These are phyloP conservation scores for Ictalurus punctatus DNA, from an alignment of 2,113 vertebrate species.

Conservation along the genomic window DNA sequence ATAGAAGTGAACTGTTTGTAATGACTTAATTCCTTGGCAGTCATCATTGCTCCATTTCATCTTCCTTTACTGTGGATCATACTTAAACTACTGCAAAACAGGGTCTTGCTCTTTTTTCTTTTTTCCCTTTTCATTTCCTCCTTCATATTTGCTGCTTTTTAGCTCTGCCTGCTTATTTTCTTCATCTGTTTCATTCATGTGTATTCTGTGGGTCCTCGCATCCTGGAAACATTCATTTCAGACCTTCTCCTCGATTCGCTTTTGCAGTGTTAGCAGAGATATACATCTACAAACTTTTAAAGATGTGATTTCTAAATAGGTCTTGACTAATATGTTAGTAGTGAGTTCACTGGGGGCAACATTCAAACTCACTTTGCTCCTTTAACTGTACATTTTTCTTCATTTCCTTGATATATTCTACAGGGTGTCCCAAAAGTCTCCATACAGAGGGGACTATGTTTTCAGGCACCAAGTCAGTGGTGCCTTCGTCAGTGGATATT, in stretches of 20 bases:
- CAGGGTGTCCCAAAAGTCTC: no score
- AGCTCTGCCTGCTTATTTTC: background rate
- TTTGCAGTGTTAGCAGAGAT: background rate
- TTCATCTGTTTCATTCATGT: slow-evolving; percentile 23
- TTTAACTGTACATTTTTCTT: background rate
- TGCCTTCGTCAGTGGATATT: no score
- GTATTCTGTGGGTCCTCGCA: background rate
- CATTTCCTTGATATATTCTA: slow-evolving; percentile 5
- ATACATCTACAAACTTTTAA: background rate
- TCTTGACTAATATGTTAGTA: background rate
- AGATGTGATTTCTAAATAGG: background rate
- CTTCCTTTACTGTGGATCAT: slow-evolving; percentile 8
- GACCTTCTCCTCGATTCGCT: background rate
- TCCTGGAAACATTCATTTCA: slow-evolving; percentile 21
- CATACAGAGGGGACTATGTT: no score
- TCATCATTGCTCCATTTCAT: slow-evolving; percentile 18
- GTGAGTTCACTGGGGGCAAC: background rate
- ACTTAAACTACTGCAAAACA: background rate
- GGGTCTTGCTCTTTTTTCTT: background rate
- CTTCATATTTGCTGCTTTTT: background rate
- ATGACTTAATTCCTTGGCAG: slow-evolving; percentile 20
- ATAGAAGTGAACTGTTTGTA: slow-evolving; percentile 12
- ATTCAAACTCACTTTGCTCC: background rate
- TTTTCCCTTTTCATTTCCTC: background rate
- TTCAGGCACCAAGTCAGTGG: no score